These are phyloP conservation scores for Thripadectes ignobilis DNA, from an alignment of 2,797 vertebrate species.

Conservation along the genomic window DNA sequence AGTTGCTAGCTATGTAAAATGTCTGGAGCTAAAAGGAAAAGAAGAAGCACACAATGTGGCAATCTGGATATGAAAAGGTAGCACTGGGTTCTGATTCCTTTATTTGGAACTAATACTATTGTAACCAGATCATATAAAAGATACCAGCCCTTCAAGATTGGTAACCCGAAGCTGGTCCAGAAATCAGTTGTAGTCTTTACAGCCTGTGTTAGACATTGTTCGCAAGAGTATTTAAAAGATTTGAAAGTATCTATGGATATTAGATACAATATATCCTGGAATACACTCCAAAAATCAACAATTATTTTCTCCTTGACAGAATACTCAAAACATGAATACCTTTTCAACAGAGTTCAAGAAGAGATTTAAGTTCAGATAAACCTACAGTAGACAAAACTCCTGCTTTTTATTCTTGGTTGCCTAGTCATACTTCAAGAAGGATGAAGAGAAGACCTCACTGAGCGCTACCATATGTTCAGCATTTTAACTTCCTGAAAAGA, in stretches of 20 bases:
- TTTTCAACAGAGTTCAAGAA: background rate
- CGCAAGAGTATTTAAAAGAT: background rate
- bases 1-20: background rate
- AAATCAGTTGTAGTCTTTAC: background rate
- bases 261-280: background rate
- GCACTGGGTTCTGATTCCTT: background rate
- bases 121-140: background rate
- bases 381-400: background rate
- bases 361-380: background rate
- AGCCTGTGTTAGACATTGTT: background rate
- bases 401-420: background rate
- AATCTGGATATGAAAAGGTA: background rate
- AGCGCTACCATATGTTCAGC: background rate
- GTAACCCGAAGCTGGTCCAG: background rate
- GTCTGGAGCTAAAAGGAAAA: background rate
- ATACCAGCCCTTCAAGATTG: background rate
- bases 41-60: rapidly evolving
- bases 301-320: background rate
- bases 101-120: background rate
- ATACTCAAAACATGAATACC: background rate
- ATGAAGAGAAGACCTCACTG: background rate
- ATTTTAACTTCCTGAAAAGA: background rate
- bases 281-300: background rate
- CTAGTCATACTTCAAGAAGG: background rate
- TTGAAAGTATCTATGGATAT: background rate